Conservation (phyloP, 1,140 invertebrate genomes). For the Gonatopus flavifemur region DNA sequence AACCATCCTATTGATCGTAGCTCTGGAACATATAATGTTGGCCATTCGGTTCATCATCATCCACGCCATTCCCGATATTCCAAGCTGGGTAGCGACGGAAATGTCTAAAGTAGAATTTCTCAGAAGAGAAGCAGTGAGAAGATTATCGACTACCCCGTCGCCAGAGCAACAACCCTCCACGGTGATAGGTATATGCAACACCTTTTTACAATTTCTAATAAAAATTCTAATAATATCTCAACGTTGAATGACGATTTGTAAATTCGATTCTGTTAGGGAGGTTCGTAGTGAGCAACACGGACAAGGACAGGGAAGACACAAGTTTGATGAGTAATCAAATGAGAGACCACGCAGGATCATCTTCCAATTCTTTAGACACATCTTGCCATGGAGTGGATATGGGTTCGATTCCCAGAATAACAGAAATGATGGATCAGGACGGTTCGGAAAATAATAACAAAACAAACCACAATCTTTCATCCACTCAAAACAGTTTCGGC, state of each 20-base stretch:
- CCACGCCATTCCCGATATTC: slow-evolving; percentile 87
- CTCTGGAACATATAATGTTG: slow-evolving; percentile 87
- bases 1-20: slow-evolving; percentile 85
- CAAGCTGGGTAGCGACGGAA: slow-evolving; percentile 86
- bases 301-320: slow-evolving; percentile 47
- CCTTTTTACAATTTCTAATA: not conserved
- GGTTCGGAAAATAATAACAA: no score
- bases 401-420: slow-evolving; percentile 46
- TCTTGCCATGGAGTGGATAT: no score
- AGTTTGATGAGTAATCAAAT: no score
- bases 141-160: slow-evolving; percentile 56
- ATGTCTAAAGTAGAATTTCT: slow-evolving; percentile 85
- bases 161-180: slow-evolving; percentile 51
- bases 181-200: slow-evolving; percentile 51
- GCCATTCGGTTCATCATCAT: slow-evolving; percentile 78
- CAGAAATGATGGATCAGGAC: slow-evolving; percentile 54
- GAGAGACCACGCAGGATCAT: no score
- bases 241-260: slow-evolving; percentile 15
- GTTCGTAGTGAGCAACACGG: slow-evolving; percentile 57
- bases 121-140: slow-evolving; percentile 67
- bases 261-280: no score
- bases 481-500: slow-evolving; percentile 29
- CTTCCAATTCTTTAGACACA: no score
- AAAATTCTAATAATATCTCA: not conserved
- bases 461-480: slow-evolving; percentile 49